These are phyloP conservation scores for Lucifuga dentata DNA, from an alignment of 2,113 vertebrate genomes.

Conservation along the genomic window DNA sequence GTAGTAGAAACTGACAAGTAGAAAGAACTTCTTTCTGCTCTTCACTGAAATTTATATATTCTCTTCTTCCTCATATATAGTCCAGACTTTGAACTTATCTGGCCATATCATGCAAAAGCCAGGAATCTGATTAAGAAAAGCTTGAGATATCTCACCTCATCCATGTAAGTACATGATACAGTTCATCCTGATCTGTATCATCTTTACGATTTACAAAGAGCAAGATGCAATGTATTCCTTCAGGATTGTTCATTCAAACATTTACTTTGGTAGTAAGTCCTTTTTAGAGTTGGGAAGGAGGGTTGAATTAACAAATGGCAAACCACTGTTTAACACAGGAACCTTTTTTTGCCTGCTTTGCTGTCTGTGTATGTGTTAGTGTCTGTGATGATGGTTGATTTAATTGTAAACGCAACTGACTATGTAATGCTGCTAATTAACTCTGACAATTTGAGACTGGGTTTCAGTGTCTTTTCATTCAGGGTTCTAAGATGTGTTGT, in stretches of 20 bases:
- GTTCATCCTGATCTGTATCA: conserved; percentile 23
- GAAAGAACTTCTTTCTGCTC: not conserved
- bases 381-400: conserved; percentile 46
- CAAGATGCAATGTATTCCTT: conserved; percentile 66
- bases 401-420: conserved; percentile 41
- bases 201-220: conserved; percentile 56
- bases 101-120: conserved; percentile 48
- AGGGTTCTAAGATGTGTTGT: conserved; percentile 58
- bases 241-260: conserved; percentile 15
- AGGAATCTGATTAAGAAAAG: conserved; percentile 1
- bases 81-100: not conserved
- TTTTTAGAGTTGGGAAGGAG: not conserved
- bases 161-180: no score
- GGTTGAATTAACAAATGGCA: conserved; percentile 65
- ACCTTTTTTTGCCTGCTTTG: conserved; percentile 71
- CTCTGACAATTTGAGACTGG: conserved; percentile 60
- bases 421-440: conserved; percentile 72
- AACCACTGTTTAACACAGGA: conserved; percentile 36
- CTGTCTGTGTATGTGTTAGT: conserved; percentile 39
- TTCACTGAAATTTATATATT: not conserved
- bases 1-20: conserved; percentile 1
- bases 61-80: conserved; percentile 3
- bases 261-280: conserved; percentile 14
- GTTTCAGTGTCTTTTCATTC: conserved; percentile 64
- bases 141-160: conserved; percentile 9